Base-by-base conservation (phyloP, 92 coral and sea anemone species). In the Plumapathes pennacea region DNA sequence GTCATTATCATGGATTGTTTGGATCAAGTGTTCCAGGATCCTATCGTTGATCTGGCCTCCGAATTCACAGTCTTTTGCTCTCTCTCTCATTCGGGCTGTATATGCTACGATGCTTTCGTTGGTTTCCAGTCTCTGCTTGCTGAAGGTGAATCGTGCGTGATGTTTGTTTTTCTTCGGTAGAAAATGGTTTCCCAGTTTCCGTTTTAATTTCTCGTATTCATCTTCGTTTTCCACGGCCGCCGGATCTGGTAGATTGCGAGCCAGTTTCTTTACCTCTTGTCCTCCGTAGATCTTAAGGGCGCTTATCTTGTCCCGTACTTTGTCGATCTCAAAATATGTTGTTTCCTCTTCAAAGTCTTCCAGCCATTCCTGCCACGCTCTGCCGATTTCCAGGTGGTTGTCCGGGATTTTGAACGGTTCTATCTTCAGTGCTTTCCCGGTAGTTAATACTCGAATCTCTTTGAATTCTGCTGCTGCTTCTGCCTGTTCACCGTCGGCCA, bases 351-450 rank as follows among this genome's bases (percentile, higher is more conserved):
- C 69, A 31, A 78, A 72, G 54, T 84, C 74, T 60, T 84, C 85
- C 8, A 62, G 57, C 92, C 92, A 85, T 63, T 74, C 76, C 64
- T 69, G 49, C 86, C 80, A 79, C 23, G 71, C 79, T 36, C 76
- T 40, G 42, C 91, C 83, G 42, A 73, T 36, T 42, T 85, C 72
- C 25, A 78, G 66, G 43, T 61, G 82, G 27, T 78, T 67, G 24
- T 84, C 82, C 27, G 72, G 74, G 38, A 67, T 72, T 55, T 64
- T 66, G 43, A 78, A 85, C 23, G 67, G 57, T 25, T 62, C 57
- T 62, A 46, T 46, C 46, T 24, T 62, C 23, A 62, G 69, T 45
- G 69, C 32, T 62, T 62, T 62, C 10, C 57, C 45, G 57, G 37
- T 25, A 36, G 44, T 32, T 23, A 46, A 23, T 22, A 46, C 56